Evolutionary conservation across 2,888 invertebrate genomes (phyloP).

Genomic region (Oligia strigilis): DNA sequence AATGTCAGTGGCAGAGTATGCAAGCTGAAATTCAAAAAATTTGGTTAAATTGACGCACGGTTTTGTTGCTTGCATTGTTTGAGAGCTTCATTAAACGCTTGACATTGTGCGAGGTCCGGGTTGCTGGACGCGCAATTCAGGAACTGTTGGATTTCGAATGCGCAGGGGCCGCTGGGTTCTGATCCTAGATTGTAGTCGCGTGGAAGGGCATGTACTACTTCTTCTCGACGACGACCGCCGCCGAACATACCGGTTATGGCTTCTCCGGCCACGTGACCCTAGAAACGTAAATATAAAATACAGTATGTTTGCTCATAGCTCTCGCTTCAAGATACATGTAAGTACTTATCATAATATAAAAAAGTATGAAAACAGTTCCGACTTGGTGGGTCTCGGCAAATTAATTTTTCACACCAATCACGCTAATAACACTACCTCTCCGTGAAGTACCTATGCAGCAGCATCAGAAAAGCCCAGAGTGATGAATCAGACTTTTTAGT

Average conservation of each 20-base stretch:
- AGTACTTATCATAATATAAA: neutral
- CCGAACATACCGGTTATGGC: slow-evolving; percentile 92
- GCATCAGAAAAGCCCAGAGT: slow-evolving; percentile 21
- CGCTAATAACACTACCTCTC: neutral
- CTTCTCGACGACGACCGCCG: slow-evolving; percentile 76
- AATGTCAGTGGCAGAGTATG: neutral
- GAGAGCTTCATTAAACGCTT: slow-evolving; percentile 98
- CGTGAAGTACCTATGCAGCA: slow-evolving; percentile 5
- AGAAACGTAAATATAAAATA: slow-evolving; percentile 38
- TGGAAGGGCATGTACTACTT: slow-evolving; percentile 79
- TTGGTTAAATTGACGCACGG: slow-evolving; percentile 85
- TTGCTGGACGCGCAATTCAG: slow-evolving; percentile 97
- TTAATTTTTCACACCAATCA: neutral
- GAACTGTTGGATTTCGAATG: slow-evolving; percentile 98
- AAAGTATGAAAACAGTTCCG: neutral
- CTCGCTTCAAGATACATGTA: neutral
- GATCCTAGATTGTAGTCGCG: slow-evolving; percentile 78
- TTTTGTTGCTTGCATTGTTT: slow-evolving; percentile 96
- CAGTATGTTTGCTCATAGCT: slow-evolving; percentile 5
- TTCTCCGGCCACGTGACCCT: slow-evolving; percentile 97
- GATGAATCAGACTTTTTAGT: neutral
- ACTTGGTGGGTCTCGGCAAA: too few relatives aligned
- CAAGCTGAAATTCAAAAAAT: neutral
- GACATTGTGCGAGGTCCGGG: slow-evolving; percentile 96
- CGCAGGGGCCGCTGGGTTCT: slow-evolving; percentile 94